Percentiles rank a stretch among this genome's conserved stretches.
Conservation (phyloP, 2,797 vertebrate genomes). For the Coregonus suidteri region DNA sequence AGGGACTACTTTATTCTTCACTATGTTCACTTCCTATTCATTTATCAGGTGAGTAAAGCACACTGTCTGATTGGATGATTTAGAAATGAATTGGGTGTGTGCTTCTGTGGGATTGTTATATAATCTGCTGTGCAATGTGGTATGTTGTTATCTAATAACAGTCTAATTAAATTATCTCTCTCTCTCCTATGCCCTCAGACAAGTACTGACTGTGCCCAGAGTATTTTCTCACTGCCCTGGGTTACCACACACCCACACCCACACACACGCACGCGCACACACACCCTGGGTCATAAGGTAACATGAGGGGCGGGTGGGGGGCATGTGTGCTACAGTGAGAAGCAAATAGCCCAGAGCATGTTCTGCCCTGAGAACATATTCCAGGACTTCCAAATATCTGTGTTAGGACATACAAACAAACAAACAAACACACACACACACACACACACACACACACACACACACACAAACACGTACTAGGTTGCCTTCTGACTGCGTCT, state of each 20-base stretch:
- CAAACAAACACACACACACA: neutral
- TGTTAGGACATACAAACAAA: conserved; percentile 21
- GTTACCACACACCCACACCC: neutral
- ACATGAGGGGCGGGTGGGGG: neutral
- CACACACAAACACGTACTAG: conserved; percentile 12
- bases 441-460: neutral
- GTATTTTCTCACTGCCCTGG: neutral
- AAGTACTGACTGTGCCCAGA: neutral
- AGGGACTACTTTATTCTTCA: too few species aligned
- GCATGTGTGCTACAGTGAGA: neutral
- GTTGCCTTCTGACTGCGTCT: conserved; percentile 4
- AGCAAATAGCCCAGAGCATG: conserved; percentile 4
- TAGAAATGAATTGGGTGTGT: neutral
- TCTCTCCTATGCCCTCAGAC: neutral
- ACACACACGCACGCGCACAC: neutral
- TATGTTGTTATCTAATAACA: neutral
- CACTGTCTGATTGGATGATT: too few species aligned
- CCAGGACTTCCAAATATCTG: conserved; percentile 43
- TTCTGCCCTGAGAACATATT: conserved; percentile 41
- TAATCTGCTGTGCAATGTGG: neutral
- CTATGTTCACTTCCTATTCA: too few species aligned
- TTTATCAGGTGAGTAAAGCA: too few species aligned
- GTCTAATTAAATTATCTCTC: neutral
- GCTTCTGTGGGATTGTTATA: too few species aligned
- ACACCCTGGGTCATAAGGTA: neutral